Conservation (phyloP, 2,888 invertebrate species). For the Pachymerium ferrugineum region DNA sequence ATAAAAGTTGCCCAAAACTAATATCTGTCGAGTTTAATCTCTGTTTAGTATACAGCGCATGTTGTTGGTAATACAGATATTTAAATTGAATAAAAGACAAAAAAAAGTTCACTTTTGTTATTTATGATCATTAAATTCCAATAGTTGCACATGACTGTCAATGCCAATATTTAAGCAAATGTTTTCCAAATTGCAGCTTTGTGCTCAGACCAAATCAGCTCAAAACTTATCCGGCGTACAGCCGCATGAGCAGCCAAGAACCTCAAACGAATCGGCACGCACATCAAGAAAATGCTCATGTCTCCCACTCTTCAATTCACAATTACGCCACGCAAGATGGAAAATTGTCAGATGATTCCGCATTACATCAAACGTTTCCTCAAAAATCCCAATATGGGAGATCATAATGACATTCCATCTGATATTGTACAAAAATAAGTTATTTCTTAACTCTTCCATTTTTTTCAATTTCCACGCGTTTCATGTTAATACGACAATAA, state of each 20-base stretch:
- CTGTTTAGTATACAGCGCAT: no score
- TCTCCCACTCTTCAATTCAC: background rate
- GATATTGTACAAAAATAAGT: background rate
- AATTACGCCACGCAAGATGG: background rate
- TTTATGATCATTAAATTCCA: no score
- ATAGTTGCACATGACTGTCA: no score
- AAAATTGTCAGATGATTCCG: background rate
- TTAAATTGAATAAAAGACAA: no score
- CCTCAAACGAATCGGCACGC: background rate
- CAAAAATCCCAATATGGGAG: background rate
- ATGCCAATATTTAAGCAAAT: no score
- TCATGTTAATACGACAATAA: background rate
- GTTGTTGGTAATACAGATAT: no score
- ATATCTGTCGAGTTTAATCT: no score
- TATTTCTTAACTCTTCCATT: background rate
- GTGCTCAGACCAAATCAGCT: conserved; percentile 4
- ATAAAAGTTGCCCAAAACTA: no score
- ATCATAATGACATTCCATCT: no score
- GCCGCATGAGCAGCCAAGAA: background rate
- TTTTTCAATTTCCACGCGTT: background rate
- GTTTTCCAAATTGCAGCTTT: background rate
- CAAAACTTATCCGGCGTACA: background rate
- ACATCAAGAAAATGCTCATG: background rate
- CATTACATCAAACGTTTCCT: background rate
- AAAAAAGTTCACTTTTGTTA: no score